These are phyloP conservation scores for Hepsetus odoe DNA, from an alignment of 2,113 vertebrate genomes.

Conservation along the genomic window DNA sequence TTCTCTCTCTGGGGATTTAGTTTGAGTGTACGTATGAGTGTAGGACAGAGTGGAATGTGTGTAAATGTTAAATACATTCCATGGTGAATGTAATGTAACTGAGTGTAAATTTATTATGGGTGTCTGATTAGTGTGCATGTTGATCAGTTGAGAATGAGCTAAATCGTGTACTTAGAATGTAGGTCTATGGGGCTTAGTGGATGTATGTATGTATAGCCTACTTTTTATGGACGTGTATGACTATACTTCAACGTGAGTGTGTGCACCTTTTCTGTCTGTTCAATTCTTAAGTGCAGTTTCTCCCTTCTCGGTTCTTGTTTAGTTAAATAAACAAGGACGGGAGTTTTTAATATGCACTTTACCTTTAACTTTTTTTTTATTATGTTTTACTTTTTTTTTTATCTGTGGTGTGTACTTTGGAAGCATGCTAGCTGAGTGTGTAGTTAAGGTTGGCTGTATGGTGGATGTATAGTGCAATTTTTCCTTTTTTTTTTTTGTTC, in stretches of 20 bases:
- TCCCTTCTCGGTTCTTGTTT: slow-evolving; percentile 53
- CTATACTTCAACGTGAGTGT: slow-evolving; percentile 48
- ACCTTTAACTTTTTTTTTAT: slow-evolving; percentile 79
- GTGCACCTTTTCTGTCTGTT: slow-evolving; percentile 64
- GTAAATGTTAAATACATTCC: slow-evolving; percentile 29
- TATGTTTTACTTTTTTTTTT: slow-evolving; percentile 57
- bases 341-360: slow-evolving; percentile 98
- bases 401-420: slow-evolving; percentile 66
- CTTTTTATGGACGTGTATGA: slow-evolving; percentile 51
- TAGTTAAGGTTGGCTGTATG: slow-evolving; percentile 57
- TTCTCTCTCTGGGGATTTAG: slow-evolving; percentile 49
- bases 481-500: slow-evolving; percentile 43
- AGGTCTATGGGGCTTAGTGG: slow-evolving; percentile 64
- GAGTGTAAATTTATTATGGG: slow-evolving; percentile 42
- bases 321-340: slow-evolving; percentile 67
- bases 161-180: slow-evolving; percentile 51
- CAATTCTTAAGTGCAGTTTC: slow-evolving; percentile 68
- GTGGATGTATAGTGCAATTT: slow-evolving; percentile 52
- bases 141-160: slow-evolving; percentile 41
- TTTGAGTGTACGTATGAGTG: slow-evolving; percentile 43
- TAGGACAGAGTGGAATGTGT: background rate
- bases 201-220: slow-evolving; percentile 42
- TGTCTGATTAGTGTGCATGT: slow-evolving; percentile 52
- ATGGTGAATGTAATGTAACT: slow-evolving; percentile 42
- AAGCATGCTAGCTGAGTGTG: slow-evolving; percentile 61